These are phyloP conservation scores for Chrosomus eos DNA, from an alignment of 2,797 vertebrate genomes.

Conservation along the genomic window DNA sequence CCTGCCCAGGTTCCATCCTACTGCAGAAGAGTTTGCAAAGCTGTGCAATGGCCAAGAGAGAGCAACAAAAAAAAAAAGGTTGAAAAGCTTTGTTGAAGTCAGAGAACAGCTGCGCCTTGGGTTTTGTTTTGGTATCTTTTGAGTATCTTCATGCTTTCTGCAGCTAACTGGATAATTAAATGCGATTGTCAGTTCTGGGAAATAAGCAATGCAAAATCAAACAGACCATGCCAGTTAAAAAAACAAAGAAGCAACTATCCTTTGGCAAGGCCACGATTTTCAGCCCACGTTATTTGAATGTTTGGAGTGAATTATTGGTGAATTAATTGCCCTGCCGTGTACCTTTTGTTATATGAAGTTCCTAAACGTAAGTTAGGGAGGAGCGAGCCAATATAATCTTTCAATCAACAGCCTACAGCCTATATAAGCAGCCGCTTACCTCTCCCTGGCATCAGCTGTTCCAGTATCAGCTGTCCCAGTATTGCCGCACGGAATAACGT, in stretches of 20 bases:
- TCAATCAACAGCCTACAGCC: too few relatives aligned
- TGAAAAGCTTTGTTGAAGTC: constrained; percentile 43
- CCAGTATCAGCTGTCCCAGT: too few relatives aligned
- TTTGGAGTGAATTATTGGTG: constrained; percentile 18
- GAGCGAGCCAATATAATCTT: too few relatives aligned
- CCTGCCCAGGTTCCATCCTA: constrained; percentile 50
- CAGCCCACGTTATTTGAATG: constrained; percentile 12
- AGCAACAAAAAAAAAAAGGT: constrained; percentile 19
- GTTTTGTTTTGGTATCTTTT: constrained; percentile 52
- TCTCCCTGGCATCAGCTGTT: too few relatives aligned
- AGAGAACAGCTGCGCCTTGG: constrained; percentile 46
- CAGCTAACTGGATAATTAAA: constrained; percentile 34
- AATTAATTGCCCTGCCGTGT: constrained; percentile 36
- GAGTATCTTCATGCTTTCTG: constrained; percentile 31
- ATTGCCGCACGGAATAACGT: too few relatives aligned
- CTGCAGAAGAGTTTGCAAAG: constrained; percentile 40
- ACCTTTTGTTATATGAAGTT: constrained; percentile 59
- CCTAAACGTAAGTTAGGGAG: too few relatives aligned
- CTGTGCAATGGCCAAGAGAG: constrained; percentile 36
- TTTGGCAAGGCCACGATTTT: constrained; percentile 16
- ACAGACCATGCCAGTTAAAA: neutral
- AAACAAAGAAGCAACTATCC: constrained; percentile 15
- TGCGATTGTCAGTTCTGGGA: constrained; percentile 21
- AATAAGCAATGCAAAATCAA: constrained; percentile 23
- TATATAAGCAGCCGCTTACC: too few relatives aligned